These are phyloP conservation scores for Eulemur coronatus DNA, from an alignment of 2,797 vertebrate species.

Conservation along the genomic window DNA sequence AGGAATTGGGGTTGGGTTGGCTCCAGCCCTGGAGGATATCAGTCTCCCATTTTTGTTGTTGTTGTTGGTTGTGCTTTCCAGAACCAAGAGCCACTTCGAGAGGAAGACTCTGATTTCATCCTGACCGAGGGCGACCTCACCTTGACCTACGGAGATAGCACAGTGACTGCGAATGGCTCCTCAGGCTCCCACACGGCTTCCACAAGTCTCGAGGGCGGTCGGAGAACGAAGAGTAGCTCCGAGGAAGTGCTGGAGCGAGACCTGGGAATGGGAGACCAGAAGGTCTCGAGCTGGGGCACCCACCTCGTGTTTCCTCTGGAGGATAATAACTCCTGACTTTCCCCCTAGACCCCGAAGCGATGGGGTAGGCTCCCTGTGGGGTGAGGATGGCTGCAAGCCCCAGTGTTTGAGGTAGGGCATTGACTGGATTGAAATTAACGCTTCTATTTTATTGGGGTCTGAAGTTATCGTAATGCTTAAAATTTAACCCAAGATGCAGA, in stretches of 20 bases:
- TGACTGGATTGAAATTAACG: conserved; percentile 73
- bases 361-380: conserved; percentile 55
- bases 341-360: conserved; percentile 62
- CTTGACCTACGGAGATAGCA: conserved; percentile 93
- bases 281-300: conserved; percentile 93
- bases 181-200: conserved; percentile 86
- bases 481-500: conserved; percentile 76
- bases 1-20: not conserved
- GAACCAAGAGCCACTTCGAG: conserved; percentile 95
- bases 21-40: not conserved
- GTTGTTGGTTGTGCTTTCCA: conserved; percentile 76
- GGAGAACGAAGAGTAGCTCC: conserved; percentile 86
- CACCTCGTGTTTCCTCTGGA: conserved; percentile 96
- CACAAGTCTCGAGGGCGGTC: conserved; percentile 83
- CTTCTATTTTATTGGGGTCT: conserved; percentile 69
- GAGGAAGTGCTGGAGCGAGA: conserved; percentile 95
- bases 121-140: conserved; percentile 94
- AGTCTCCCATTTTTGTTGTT: conserved; percentile 28
- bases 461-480: conserved; percentile 62
- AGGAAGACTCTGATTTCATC: conserved; percentile 95
- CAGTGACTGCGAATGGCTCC: conserved; percentile 95
- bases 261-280: conserved; percentile 93
- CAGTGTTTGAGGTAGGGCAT: conserved; percentile 78
- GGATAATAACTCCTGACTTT: conserved; percentile 92
- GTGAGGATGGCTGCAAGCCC: conserved; percentile 78